These are phyloP conservation scores for Zonitis immaculata DNA, from an alignment of 2,888 invertebrate species.

Conservation along the genomic window DNA sequence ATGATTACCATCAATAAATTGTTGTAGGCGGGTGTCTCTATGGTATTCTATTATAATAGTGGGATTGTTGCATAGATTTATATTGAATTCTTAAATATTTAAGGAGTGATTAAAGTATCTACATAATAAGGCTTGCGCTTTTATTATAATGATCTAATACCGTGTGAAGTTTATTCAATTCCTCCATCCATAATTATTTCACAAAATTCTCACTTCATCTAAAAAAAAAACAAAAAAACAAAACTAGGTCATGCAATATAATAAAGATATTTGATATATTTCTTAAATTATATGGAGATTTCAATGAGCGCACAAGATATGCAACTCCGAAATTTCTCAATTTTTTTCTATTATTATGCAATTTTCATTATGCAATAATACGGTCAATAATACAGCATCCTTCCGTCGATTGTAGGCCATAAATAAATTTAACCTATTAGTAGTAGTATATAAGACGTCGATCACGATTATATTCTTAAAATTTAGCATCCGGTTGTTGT, in stretches of 20 bases:
- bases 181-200: constrained; percentile 5
- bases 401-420: constrained; percentile 34
- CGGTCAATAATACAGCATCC: constrained; percentile 30
- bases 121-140: constrained; percentile 5
- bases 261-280: too few relatives aligned
- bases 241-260: constrained; percentile 1
- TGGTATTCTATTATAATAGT: constrained; percentile 1
- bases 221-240: too few relatives aligned
- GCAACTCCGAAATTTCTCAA: neutral
- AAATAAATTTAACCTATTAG: constrained; percentile 38
- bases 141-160: constrained; percentile 10
- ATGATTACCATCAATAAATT: neutral
- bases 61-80: neutral
- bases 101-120: constrained; percentile 3
- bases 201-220: constrained; percentile 1
- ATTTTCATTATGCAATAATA: constrained; percentile 2
- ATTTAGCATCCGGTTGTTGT: constrained; percentile 35
- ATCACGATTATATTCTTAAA: constrained; percentile 36
- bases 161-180: constrained; percentile 2
- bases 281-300: too few relatives aligned
- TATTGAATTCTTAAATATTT: constrained; percentile 8
- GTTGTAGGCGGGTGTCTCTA: neutral
- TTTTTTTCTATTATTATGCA: neutral
- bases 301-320: neutral
- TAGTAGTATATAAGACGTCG: constrained; percentile 20